Evolutionary conservation across 2,888 invertebrate genomes (phyloP).

Genomic region (Platycheirus rosarum): DNA sequence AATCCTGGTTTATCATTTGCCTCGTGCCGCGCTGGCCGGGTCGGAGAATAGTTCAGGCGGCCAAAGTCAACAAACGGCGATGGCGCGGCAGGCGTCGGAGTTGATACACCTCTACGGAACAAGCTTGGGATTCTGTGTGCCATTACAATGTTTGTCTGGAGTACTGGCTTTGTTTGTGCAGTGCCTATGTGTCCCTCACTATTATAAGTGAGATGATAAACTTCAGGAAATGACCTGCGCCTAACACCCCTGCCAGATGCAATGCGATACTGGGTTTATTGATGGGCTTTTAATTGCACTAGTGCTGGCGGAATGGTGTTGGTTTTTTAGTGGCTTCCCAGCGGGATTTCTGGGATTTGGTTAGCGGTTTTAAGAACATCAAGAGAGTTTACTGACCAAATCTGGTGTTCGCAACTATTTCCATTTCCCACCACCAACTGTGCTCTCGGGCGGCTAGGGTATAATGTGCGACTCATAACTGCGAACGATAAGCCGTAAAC

Average conservation of each 20-base stretch:
- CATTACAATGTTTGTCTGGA: conserved; percentile 58
- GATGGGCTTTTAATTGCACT: conserved; percentile 73
- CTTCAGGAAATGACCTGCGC: conserved; percentile 73
- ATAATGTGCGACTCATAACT: conserved; percentile 66
- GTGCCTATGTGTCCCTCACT: conserved; percentile 49
- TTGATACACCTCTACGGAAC: conserved; percentile 27
- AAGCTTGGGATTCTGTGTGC: conserved; percentile 46
- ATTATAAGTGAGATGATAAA: conserved; percentile 69
- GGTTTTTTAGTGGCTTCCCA: conserved; percentile 63
- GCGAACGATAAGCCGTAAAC: conserved; percentile 71
- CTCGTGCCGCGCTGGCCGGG: conserved; percentile 20
- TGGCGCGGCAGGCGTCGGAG: conserved; percentile 13
- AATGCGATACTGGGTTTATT: conserved; percentile 73
- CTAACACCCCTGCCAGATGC: conserved; percentile 72
- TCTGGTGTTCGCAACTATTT: conserved; percentile 10
- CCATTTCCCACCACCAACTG: conserved; percentile 2
- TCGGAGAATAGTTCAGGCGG: conserved; percentile 63
- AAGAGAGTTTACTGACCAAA: conserved; percentile 48
- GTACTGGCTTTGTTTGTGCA: conserved; percentile 54
- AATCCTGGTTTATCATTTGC: conserved; percentile 72
- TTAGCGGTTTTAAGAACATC: conserved; percentile 71
- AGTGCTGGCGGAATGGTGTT: conserved; percentile 45
- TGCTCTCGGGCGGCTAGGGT: conserved; percentile 37
- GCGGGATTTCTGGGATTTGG: conserved; percentile 66
- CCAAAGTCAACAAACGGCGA: conserved; percentile 68